These are phyloP conservation scores for Athetis lepigone DNA, from an alignment of 2,888 invertebrate species.

Conservation along the genomic window DNA sequence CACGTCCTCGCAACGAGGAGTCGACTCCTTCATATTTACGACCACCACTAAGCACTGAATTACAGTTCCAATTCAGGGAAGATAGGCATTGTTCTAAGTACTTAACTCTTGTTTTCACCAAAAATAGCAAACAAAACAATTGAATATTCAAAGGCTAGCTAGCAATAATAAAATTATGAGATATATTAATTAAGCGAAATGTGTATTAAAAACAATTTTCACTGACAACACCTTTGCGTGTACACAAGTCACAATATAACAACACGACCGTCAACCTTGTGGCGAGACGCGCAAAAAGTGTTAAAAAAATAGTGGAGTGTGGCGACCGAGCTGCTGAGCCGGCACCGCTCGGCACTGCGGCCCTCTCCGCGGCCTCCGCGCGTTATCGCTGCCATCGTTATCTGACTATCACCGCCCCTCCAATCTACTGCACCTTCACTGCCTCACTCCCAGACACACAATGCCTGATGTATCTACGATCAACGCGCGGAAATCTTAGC, in stretches of 20 bases:
- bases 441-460: conserved; percentile 56
- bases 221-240: conserved; percentile 41
- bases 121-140: conserved; percentile 19
- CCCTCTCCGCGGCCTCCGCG: conserved; percentile 72
- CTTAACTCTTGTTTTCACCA: conserved; percentile 48
- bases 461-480: conserved; percentile 65
- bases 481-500: conserved; percentile 53
- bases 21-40: conserved; percentile 90
- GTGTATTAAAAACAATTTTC: conserved; percentile 43
- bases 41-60: conserved; percentile 56
- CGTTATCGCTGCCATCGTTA: conserved; percentile 84
- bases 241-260: conserved; percentile 56
- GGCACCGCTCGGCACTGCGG: conserved; percentile 58
- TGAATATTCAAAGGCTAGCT: conserved; percentile 15
- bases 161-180: conserved; percentile 10
- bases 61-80: conserved; percentile 47
- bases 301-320: conserved; percentile 54
- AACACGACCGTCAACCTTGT: conserved; percentile 69
- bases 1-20: conserved; percentile 93
- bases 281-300: conserved; percentile 73
- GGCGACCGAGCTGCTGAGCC: conserved; percentile 42
- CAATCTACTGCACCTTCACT: conserved; percentile 74
- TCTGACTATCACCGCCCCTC: conserved; percentile 83
- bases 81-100: conserved; percentile 43
- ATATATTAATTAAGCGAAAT: conserved; percentile 13